A percentile compares a stretch with the other conserved stretches of the same genome.
Evolutionary conservation across 2,888 invertebrate genomes (phyloP).

Genomic region (Frankliniella fusca): DNA sequence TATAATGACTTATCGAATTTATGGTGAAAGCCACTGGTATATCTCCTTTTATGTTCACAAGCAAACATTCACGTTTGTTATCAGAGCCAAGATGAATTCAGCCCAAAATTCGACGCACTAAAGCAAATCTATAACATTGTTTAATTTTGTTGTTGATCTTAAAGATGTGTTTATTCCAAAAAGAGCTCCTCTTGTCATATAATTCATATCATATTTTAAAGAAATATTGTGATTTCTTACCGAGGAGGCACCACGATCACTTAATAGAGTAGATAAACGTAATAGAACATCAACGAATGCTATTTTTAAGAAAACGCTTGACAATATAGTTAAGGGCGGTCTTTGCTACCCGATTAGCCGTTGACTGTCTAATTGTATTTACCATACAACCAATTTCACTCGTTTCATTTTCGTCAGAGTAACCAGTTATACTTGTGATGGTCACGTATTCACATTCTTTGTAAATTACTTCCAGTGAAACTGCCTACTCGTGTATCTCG

Average conservation of each 20-base stretch:
- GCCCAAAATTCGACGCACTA: constrained; percentile 21
- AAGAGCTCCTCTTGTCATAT: constrained; percentile 24
- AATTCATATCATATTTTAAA: constrained; percentile 27
- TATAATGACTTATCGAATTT: too few relatives aligned
- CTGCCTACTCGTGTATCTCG: constrained; percentile 21
- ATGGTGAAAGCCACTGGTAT: too few relatives aligned
- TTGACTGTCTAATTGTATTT: constrained; percentile 23
- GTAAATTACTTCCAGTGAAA: constrained; percentile 25
- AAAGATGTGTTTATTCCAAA: constrained; percentile 18
- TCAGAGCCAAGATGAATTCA: constrained; percentile 15
- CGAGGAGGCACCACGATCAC: constrained; percentile 22
- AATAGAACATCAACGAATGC: constrained; percentile 22
- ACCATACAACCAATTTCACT: constrained; percentile 8
- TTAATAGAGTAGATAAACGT: constrained; percentile 20
- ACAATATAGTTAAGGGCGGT: constrained; percentile 24
- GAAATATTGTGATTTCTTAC: constrained; percentile 25
- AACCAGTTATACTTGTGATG: constrained; percentile 14
- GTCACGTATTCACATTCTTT: constrained; percentile 4
- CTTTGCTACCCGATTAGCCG: constrained; percentile 16
- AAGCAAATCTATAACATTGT: constrained; percentile 26
- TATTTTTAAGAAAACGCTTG: constrained; percentile 25
- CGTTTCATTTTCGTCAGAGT: constrained; percentile 4
- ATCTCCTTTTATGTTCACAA: background rate
- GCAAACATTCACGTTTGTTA: background rate
- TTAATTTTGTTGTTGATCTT: constrained; percentile 22